Percentiles rank a stretch among this genome's conserved stretches.
Conservation (phyloP, 2,797 vertebrate genomes). For the Chiroxiphia lanceolata region DNA sequence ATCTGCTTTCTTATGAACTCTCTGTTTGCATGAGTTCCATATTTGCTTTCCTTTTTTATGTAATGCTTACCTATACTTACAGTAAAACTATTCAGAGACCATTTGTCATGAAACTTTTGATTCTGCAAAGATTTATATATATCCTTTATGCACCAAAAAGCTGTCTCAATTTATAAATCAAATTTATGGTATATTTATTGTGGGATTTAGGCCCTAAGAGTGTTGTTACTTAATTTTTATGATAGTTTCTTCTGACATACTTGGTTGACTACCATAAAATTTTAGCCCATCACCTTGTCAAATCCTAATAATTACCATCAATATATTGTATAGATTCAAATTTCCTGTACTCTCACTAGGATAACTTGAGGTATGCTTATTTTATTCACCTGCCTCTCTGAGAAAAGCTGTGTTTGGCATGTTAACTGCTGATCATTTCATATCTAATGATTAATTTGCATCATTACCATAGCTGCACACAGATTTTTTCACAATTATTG, state of each 20-base stretch:
- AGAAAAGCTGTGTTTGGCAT: background rate
- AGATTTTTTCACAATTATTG: background rate
- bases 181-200: background rate
- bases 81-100: background rate
- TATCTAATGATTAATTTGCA: background rate
- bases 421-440: background rate
- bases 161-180: background rate
- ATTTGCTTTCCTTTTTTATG: background rate
- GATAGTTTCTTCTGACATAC: background rate
- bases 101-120: background rate
- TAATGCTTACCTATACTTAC: background rate
- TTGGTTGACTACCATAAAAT: background rate
- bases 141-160: background rate
- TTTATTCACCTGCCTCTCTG: background rate
- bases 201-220: background rate
- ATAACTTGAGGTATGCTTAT: background rate
- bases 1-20: background rate
- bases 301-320: background rate
- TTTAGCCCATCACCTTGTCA: background rate
- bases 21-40: background rate
- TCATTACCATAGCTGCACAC: background rate
- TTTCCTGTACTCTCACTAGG: background rate
- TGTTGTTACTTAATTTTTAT: background rate
- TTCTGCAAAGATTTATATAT: background rate
- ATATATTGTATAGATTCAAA: background rate